phyloP scores from a whole-genome alignment of 2,888 invertebrate species.

The Tinea semifulvella region DNA sequence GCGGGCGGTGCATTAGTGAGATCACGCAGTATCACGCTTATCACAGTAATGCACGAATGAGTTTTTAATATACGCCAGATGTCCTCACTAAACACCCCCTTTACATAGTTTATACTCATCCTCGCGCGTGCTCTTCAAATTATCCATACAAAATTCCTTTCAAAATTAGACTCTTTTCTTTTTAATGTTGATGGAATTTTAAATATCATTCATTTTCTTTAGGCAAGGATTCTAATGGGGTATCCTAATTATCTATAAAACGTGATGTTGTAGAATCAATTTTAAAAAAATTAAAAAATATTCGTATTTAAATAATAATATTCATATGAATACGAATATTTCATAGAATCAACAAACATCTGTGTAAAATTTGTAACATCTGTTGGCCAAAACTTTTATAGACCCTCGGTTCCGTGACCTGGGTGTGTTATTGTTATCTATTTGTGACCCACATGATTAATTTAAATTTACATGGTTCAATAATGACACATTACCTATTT shows the following conservation, averaged over 20 bases:
- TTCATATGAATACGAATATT: background rate
- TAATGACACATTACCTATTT: too few relatives aligned
- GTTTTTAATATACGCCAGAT: conserved; percentile 54
- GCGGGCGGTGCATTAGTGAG: conserved; percentile 48
- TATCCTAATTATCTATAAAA: too few relatives aligned
- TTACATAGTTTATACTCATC: background rate
- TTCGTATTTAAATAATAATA: background rate
- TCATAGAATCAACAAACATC: conserved; percentile 29
- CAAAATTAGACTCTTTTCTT: background rate
- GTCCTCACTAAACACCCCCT: conserved; percentile 19
- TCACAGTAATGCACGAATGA: conserved; percentile 38
- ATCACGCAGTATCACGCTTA: conserved; percentile 51
- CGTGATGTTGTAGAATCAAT: too few relatives aligned
- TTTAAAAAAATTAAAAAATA: too few relatives aligned
- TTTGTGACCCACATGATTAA: conserved; percentile 44
- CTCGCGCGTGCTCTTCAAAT: conserved; percentile 7
- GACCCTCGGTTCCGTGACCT: conserved; percentile 41
- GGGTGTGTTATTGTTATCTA: conserved; percentile 37
- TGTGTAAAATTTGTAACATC: conserved; percentile 27
- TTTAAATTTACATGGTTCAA: too few relatives aligned
- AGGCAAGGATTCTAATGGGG: background rate
- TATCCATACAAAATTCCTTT: conserved; percentile 10
- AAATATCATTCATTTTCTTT: background rate
- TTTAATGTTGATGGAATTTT: conserved; percentile 10
- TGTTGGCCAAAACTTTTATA: conserved; percentile 19